Evolutionary conservation across 2,797 vertebrate species (phyloP), one percentile per base, ranked within the genome.

Genomic region (Trichosurus vulpecula): DNA sequence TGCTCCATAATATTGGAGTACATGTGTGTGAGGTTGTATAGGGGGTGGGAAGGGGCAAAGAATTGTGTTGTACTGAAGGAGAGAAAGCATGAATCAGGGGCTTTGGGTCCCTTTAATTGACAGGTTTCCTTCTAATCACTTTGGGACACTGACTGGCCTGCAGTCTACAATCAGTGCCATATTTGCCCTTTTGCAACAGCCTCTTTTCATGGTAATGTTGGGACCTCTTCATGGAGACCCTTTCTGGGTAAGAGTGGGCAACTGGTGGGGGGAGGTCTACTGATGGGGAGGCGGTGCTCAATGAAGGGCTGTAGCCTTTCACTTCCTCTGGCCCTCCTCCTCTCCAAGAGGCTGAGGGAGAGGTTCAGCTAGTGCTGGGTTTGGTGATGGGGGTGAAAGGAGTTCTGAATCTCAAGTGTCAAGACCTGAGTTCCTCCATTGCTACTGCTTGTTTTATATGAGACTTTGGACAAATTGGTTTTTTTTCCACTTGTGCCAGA

Each of bases 141-240:
- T 99, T 47, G 99, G 99, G 52, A 99, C 99, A 0, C 98, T 99
- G 97, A 99, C 99, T 0, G 99, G 99, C 53, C 99, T 99, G 90
- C 99, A 99, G 98, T 99, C 99, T 6, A 99, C 99, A 98, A 99
- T 99, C 98, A 99, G 99, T 1, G 99, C 99, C 0, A 94, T 99
- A 96, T 96, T 99, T 0, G 99, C 99, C 6, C 98, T 99, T 91
- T 98, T 99, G 54, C 99, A 99, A 98, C 99, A 99, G 98, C 99
- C 98, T 0, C 99, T 99, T 95, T 99, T 99, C 98, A 99, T 99
- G 47, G 97, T 96, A 54, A 99, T 99, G 99, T 97, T 99, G 30
- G 99, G 98, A 47, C 98, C 99, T 0, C 97, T 99, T 22, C 52
- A 98, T 0, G 99, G 99, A 95, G 95, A 99, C 94, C 98, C 99